Percentiles rank a stretch among this genome's conserved stretches.
phyloP scores from a whole-genome alignment of 53 echinoderm and acorn worm species.

The Echinarachnius parma region DNA sequence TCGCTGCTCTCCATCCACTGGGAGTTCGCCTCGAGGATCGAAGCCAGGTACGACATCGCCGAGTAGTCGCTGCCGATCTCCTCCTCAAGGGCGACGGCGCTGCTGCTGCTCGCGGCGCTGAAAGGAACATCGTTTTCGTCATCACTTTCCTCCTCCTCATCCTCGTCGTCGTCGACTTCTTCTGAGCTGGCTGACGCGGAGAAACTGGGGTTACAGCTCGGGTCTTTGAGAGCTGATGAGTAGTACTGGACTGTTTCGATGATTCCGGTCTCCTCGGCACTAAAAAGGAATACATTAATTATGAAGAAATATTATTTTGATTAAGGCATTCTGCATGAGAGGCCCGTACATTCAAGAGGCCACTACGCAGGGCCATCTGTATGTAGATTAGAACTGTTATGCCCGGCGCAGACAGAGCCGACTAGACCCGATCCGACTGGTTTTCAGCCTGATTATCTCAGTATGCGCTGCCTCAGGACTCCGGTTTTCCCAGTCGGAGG shows the following conservation, averaged over 20 bases:
- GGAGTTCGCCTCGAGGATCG: constrained; percentile 26
- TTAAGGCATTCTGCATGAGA: background rate
- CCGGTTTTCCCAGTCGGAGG: no score
- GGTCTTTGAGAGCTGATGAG: constrained; percentile 19
- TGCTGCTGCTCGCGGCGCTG: constrained; percentile 15
- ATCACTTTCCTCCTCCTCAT: background rate
- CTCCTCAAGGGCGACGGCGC: constrained; percentile 15
- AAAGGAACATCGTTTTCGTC: constrained; percentile 17
- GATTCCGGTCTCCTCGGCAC: constrained; percentile 14
- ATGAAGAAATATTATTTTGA: no score
- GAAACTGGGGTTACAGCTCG: constrained; percentile 15
- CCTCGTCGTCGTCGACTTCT: constrained; percentile 2
- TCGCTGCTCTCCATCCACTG: constrained; percentile 23
- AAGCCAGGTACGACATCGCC: constrained; percentile 12
- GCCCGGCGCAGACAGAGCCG: no score
- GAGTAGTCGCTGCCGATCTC: constrained; percentile 23
- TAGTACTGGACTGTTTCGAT: constrained; percentile 32
- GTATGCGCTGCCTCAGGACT: no score
- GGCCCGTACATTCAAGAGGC: no score
- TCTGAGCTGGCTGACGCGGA: background rate
- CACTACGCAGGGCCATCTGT: no score
- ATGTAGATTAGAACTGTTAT: no score
- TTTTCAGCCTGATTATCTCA: no score
- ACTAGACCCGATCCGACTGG: no score
- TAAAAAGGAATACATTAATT: background rate